Percentiles rank a stretch among this genome's conserved stretches.
These are phyloP conservation scores for Eristalis tenax DNA, from an alignment of 2,888 invertebrate species.

Conservation along the genomic window DNA sequence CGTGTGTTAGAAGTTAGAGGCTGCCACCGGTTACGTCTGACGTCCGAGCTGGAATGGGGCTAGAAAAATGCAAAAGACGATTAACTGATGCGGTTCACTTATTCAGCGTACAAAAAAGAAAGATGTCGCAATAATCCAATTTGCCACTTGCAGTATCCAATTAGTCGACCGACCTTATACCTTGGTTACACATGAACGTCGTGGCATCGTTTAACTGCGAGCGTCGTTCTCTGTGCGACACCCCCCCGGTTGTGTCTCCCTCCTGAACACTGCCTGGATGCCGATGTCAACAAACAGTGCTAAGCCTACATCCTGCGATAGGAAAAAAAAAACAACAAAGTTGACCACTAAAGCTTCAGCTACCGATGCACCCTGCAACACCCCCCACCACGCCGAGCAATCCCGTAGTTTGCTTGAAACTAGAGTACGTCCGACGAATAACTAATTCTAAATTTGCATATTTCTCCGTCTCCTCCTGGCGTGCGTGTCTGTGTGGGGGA, in stretches of 20 bases:
- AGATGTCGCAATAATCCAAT: conserved; percentile 73
- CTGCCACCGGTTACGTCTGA: background rate
- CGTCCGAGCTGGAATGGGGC: background rate
- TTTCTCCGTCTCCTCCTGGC: background rate
- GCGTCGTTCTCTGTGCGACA: conserved; percentile 1
- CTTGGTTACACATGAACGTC: conserved; percentile 55
- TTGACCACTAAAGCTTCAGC: conserved; percentile 38
- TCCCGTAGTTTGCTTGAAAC: conserved; percentile 18
- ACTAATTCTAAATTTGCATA: conserved; percentile 57
- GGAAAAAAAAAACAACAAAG: background rate
- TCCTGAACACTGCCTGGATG: conserved; percentile 38
- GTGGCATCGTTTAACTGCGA: conserved; percentile 54
- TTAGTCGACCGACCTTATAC: conserved; percentile 74
- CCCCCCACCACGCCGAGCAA: background rate
- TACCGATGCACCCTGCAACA: background rate
- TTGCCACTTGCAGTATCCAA: conserved; percentile 73
- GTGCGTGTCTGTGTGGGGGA: background rate
- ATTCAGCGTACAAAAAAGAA: conserved; percentile 48
- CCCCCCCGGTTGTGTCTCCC: background rate
- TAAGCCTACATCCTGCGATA: conserved; percentile 28
- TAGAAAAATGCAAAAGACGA: conserved; percentile 49
- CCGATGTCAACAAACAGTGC: conserved; percentile 40
- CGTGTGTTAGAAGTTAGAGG: background rate
- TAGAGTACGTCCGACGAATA: conserved; percentile 54
- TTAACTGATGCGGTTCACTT: conserved; percentile 66